phyloP scores from a whole-genome alignment of 2,113 vertebrate genomes.

The Oreotragus oreotragus region DNA sequence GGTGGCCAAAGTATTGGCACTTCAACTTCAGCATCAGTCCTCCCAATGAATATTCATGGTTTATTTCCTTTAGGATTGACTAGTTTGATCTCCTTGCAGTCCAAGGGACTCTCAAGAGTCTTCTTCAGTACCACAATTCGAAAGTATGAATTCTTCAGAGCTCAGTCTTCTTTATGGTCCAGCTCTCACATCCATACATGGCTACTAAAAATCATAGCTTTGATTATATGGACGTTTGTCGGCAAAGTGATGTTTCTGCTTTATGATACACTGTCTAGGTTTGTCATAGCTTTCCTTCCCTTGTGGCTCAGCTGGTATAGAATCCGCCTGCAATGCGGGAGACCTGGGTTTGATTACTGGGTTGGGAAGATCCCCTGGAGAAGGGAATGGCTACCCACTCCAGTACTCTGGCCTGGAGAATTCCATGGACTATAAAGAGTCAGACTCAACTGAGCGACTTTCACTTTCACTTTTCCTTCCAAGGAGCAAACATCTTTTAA shows the following conservation, averaged over 20 bases:
- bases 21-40: not conserved
- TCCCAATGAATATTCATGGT: not conserved
- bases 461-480: not conserved
- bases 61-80: not conserved
- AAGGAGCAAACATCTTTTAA: not conserved
- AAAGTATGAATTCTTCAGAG: not conserved
- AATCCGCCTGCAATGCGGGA: not conserved
- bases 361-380: not conserved
- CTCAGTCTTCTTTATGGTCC: not conserved
- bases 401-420: not conserved
- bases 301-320: not conserved
- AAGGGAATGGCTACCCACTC: not conserved
- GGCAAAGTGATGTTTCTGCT: not conserved
- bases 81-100: not conserved
- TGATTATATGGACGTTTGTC: not conserved
- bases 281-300: not conserved
- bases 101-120: not conserved
- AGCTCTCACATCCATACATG: not conserved
- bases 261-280: not conserved
- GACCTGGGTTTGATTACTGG: not conserved
- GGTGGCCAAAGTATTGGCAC: not conserved
- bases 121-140: not conserved
- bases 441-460: accelerated
- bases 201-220: not conserved
- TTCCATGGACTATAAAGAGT: not conserved